phyloP scores from a whole-genome alignment of 2,888 invertebrate species.

The Eumerus sabulonum region DNA sequence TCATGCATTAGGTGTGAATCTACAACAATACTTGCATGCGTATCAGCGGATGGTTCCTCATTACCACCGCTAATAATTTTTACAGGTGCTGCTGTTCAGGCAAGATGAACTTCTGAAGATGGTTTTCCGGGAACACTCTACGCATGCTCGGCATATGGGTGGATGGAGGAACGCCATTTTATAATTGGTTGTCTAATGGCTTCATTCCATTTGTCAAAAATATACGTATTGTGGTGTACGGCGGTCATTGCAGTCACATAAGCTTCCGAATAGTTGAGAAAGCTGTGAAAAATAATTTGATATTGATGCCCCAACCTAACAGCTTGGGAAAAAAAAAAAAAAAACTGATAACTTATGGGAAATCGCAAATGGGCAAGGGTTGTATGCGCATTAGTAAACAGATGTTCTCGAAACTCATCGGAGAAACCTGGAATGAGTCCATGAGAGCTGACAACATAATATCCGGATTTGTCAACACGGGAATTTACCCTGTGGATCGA shows the following conservation, averaged over 20 bases:
- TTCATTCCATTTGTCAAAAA: constrained; percentile 16
- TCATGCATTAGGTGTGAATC: constrained; percentile 12
- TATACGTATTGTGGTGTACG: constrained; percentile 13
- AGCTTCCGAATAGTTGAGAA: constrained; percentile 16
- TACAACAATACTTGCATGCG: not conserved
- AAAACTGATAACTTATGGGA: constrained; percentile 24
- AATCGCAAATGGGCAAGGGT: constrained; percentile 28
- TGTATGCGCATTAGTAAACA: constrained; percentile 22
- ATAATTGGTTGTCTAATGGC: constrained; percentile 17
- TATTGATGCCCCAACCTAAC: constrained; percentile 19
- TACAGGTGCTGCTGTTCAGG: constrained; percentile 8
- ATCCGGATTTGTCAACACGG: constrained; percentile 22
- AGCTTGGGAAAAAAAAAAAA: constrained; percentile 28
- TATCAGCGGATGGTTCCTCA: constrained; percentile 6
- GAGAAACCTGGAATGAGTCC: constrained; percentile 17
- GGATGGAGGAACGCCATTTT: constrained; percentile 23
- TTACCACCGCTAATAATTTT: constrained; percentile 9
- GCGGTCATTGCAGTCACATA: constrained; percentile 27
- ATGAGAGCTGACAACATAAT: constrained; percentile 21
- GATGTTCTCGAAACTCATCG: constrained; percentile 18
- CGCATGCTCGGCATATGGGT: not conserved
- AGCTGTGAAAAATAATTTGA: constrained; percentile 24
- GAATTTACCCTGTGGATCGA: constrained; percentile 16
- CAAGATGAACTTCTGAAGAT: not conserved
- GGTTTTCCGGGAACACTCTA: constrained; percentile 7